These are phyloP conservation scores for Chaetodon auriga DNA, from an alignment of 2,113 vertebrate species.

Conservation along the genomic window DNA sequence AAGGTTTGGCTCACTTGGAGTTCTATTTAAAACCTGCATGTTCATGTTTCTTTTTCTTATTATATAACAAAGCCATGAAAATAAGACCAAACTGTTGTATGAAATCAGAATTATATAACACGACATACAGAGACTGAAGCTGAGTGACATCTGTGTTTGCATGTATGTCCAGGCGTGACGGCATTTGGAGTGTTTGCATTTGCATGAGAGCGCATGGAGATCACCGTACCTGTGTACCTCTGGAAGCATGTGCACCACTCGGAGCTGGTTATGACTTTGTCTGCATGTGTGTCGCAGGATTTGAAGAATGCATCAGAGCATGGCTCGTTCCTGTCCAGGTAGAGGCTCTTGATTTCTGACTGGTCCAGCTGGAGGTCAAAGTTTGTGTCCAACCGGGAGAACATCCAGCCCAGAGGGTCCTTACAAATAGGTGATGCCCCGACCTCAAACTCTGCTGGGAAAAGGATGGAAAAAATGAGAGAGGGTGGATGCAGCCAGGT, in stretches of 20 bases:
- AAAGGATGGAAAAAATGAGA: not conserved
- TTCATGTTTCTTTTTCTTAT: not conserved
- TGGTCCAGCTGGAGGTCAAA: conserved; percentile 94
- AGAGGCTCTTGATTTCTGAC: conserved; percentile 93
- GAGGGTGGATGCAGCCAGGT: not conserved
- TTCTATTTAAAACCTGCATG: not conserved
- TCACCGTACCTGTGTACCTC: conserved; percentile 92
- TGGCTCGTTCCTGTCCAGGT: conserved; percentile 91
- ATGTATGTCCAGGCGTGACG: not conserved
- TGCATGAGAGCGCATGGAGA: not conserved
- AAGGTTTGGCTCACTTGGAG: not conserved
- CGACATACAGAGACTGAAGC: not conserved
- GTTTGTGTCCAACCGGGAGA: conserved; percentile 95
- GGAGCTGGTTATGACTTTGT: conserved; percentile 94
- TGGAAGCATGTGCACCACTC: conserved; percentile 99
- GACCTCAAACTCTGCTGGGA: conserved; percentile 89
- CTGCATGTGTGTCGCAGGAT: conserved; percentile 92
- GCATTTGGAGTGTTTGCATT: not conserved
- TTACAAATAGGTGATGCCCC: conserved; percentile 93
- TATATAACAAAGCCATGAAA: not conserved
- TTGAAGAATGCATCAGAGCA: conserved; percentile 94
- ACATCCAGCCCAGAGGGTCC: conserved; percentile 98
- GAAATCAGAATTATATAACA: not conserved
- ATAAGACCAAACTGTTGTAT: not conserved
- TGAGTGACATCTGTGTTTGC: not conserved